Percentiles rank a stretch among this genome's conserved stretches.
These are phyloP conservation scores for Phania funesta DNA, from an alignment of 2,888 invertebrate species.

Conservation along the genomic window DNA sequence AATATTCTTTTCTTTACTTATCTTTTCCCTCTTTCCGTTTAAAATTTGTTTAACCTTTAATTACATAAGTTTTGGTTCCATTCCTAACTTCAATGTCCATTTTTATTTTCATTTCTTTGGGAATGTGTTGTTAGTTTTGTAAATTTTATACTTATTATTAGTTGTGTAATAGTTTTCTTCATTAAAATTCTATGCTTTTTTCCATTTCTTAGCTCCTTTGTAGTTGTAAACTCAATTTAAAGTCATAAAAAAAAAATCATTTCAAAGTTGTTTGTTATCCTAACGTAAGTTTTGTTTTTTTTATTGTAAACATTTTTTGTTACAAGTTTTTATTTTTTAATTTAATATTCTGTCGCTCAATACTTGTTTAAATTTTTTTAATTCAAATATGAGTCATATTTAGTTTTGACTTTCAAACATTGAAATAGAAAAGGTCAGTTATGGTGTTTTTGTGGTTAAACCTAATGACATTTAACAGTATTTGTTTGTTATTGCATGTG, in stretches of 20 bases:
- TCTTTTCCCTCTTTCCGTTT: not conserved
- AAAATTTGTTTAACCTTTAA: conserved; percentile 9
- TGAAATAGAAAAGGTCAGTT: conserved; percentile 38
- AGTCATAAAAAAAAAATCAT: conserved; percentile 12
- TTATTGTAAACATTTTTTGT: conserved; percentile 36
- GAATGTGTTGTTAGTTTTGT: not conserved
- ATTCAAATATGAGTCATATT: conserved; percentile 57
- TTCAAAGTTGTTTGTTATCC: conserved; percentile 29
- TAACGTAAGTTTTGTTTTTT: conserved; percentile 41
- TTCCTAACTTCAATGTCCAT: conserved; percentile 7
- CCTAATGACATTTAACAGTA: conserved; percentile 43
- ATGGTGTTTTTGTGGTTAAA: conserved; percentile 51
- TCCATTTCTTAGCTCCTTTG: conserved; percentile 3
- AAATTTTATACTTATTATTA: not conserved
- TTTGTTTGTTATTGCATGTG: not conserved
- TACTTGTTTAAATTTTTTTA: conserved; percentile 11
- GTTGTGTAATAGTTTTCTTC: conserved; percentile 23
- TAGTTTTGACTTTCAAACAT: conserved; percentile 38
- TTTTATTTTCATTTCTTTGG: not conserved
- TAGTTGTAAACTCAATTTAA: conserved; percentile 22
- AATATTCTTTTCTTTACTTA: not conserved
- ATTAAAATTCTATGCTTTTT: conserved; percentile 19
- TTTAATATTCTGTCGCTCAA: conserved; percentile 9
- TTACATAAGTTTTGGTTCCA: conserved; percentile 8
- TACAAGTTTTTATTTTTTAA: conserved; percentile 15